These are phyloP conservation scores for Macrobrachium rosenbergii DNA, from an alignment of 1,140 invertebrate species.

Conservation along the genomic window DNA sequence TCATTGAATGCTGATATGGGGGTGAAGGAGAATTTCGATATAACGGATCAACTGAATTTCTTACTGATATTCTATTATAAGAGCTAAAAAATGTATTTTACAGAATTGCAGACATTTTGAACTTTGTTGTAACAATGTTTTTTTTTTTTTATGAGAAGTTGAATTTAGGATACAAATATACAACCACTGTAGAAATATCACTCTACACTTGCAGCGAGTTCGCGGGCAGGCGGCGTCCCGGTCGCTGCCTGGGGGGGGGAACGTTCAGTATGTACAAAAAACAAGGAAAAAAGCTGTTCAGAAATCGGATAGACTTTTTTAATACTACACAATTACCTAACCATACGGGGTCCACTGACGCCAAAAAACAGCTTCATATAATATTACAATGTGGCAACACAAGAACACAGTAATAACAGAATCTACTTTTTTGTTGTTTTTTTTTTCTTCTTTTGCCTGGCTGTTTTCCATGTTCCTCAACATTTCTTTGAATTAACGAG, in stretches of 20 bases:
- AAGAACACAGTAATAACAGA: slow-evolving; percentile 58
- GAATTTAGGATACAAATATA: slow-evolving; percentile 64
- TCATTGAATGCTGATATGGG: slow-evolving; percentile 60
- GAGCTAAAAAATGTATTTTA: slow-evolving; percentile 61
- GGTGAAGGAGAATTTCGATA: slow-evolving; percentile 55
- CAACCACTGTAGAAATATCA: slow-evolving; percentile 62
- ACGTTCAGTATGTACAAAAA: slow-evolving; percentile 61
- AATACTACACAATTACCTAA: slow-evolving; percentile 63
- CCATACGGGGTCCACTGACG: slow-evolving; percentile 63
- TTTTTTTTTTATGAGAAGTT: slow-evolving; percentile 62
- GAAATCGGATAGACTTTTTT: slow-evolving; percentile 58
- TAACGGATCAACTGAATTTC: slow-evolving; percentile 62
- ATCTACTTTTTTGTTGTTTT: slow-evolving; percentile 31
- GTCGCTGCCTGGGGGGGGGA: slow-evolving; percentile 35
- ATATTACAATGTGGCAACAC: slow-evolving; percentile 62
- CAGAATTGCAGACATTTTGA: slow-evolving; percentile 64
- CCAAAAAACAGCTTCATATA: slow-evolving; percentile 58
- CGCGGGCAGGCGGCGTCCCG: slow-evolving; percentile 25
- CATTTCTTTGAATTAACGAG: neutral
- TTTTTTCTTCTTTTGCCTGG: slow-evolving; percentile 35
- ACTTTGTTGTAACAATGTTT: slow-evolving; percentile 63
- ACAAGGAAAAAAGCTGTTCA: slow-evolving; percentile 53
- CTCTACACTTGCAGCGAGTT: slow-evolving; percentile 42
- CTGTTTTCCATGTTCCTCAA: slow-evolving; percentile 13
- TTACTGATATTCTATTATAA: slow-evolving; percentile 54